Evolutionary conservation across 2,888 invertebrate species (phyloP).

Genomic region (Smittia aterrima): DNA sequence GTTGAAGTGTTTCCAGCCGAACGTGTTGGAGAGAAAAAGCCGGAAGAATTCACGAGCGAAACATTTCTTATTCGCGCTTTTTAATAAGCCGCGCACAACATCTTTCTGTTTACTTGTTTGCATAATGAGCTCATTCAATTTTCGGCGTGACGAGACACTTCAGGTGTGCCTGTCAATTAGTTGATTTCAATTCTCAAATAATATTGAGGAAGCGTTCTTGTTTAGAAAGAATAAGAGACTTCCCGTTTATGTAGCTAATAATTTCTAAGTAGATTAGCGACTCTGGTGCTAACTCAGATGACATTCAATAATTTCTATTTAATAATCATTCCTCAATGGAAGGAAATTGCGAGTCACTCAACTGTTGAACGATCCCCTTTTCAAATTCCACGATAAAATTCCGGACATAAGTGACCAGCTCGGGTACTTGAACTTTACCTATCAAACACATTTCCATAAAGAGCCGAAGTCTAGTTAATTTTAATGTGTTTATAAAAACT

Average conservation of each 20-base stretch:
- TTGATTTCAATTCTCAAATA: no score
- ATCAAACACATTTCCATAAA: conserved; percentile 30
- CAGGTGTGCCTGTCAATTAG: neutral
- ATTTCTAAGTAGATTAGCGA: no score
- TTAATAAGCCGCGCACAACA: neutral
- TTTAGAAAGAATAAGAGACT: conserved; percentile 45
- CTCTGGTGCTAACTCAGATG: no score
- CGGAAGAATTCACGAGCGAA: conserved; percentile 45
- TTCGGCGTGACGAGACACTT: neutral
- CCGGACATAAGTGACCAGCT: no score
- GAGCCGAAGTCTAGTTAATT: conserved; percentile 32
- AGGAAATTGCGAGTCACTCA: neutral
- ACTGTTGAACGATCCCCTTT: neutral
- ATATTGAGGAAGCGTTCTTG: neutral
- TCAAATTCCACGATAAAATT: no score
- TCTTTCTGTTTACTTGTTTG: conserved; percentile 8
- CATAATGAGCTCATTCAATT: conserved; percentile 7
- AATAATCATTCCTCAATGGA: neutral
- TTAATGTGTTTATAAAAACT: conserved; percentile 19
- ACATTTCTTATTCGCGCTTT: neutral
- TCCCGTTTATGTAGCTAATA: no score
- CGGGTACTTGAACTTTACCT: conserved; percentile 37
- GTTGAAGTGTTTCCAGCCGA: conserved; percentile 44
- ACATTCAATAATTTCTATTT: no score
- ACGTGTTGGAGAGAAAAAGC: conserved; percentile 49